Conservation (phyloP, 2,113 vertebrate species). For the Pyrgilauda ruficollis region DNA sequence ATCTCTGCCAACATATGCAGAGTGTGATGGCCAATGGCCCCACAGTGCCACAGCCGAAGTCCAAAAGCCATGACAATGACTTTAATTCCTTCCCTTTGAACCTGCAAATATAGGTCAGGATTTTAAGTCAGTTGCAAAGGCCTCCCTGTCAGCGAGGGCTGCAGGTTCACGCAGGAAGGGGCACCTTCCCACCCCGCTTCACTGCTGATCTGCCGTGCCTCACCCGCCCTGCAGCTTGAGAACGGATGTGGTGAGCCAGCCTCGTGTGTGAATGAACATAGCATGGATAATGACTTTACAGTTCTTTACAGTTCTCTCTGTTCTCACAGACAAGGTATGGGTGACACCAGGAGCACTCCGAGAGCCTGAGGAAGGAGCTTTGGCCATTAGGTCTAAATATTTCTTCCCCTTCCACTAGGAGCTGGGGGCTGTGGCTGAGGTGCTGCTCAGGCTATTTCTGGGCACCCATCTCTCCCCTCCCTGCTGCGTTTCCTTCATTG, state of each 20-base stretch:
- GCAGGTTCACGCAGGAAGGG: not conserved
- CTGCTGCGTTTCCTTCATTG: slow-evolving; percentile 50
- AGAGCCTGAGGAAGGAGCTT: not conserved
- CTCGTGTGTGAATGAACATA: not conserved
- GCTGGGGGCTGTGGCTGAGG: not conserved
- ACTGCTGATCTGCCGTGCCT: not conserved
- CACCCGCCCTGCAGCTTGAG: not conserved
- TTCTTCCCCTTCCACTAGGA: not conserved
- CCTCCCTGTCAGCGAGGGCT: not conserved
- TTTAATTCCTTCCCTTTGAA: not conserved
- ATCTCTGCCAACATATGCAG: fast-evolving
- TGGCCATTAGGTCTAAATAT: not conserved
- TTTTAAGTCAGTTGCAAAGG: not conserved
- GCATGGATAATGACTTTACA: not conserved
- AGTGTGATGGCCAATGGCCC: not conserved
- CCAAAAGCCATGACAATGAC: not conserved
- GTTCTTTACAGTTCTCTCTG: not conserved
- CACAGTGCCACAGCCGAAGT: not conserved
- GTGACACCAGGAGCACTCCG: not conserved
- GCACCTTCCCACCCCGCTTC: not conserved
- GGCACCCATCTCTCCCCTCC: slow-evolving; percentile 45
- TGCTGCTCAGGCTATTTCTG: slow-evolving; percentile 39
- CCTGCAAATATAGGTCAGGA: not conserved
- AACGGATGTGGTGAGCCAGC: not conserved
- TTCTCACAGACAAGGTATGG: not conserved